Percentiles rank a stretch among this genome's conserved stretches.
Evolutionary conservation across 2,888 invertebrate genomes (phyloP).

Genomic region (Callyntrura sp.): DNA sequence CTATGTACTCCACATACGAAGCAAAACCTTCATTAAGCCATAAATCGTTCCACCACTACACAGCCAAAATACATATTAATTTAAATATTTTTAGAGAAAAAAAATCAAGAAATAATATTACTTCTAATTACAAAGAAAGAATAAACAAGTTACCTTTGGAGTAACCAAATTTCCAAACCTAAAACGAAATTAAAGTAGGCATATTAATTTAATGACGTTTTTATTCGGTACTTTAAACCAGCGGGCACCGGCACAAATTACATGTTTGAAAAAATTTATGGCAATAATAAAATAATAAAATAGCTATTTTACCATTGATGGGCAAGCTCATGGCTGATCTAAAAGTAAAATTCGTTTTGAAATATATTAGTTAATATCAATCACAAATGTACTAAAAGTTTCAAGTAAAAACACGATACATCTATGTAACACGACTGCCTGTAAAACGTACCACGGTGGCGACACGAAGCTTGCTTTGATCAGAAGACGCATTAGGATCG

Average conservation of each 20-base stretch:
- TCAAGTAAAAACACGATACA: too few relatives aligned
- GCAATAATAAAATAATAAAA: slow-evolving; percentile 82
- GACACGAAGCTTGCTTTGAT: slow-evolving; percentile 85
- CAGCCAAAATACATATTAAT: too few relatives aligned
- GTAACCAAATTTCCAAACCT: slow-evolving; percentile 83
- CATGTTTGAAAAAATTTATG: background rate
- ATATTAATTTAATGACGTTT: slow-evolving; percentile 80
- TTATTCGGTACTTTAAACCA: background rate
- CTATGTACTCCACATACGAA: slow-evolving; percentile 86
- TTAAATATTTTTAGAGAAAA: too few relatives aligned
- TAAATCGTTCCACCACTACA: slow-evolving; percentile 73
- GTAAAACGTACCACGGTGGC: slow-evolving; percentile 86
- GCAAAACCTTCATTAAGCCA: slow-evolving; percentile 87
- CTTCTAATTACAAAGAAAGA: too few relatives aligned
- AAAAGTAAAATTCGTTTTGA: slow-evolving; percentile 4
- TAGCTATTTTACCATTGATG: slow-evolving; percentile 85
- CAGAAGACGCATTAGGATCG: slow-evolving; percentile 85
- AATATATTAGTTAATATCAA: background rate
- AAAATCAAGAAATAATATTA: too few relatives aligned
- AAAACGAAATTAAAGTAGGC: background rate
- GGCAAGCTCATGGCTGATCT: slow-evolving; percentile 86
- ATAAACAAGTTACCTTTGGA: slow-evolving; percentile 78
- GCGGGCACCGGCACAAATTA: background rate
- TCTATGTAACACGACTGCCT: too few relatives aligned
- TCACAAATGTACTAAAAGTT: too few relatives aligned